Base-by-base conservation (phyloP, 2,888 invertebrate genomes). In the Phasia obesa region DNA sequence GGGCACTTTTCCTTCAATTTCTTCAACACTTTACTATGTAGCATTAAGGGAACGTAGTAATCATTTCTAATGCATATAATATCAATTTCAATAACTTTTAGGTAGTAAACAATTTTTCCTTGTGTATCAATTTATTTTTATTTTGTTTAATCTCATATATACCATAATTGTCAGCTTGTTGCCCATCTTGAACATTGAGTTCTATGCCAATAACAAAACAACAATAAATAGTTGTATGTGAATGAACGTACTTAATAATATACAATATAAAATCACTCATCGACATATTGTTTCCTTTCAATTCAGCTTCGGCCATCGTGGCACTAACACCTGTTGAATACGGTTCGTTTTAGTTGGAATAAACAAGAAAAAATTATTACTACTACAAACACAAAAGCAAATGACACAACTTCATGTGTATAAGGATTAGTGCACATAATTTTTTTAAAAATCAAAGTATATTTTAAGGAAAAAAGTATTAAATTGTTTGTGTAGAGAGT, bases 251-350 rank as follows among this genome's bases (percentile, higher is more conserved):
- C n/a, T 42, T 42, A 13, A 15, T 42, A 42, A 2, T 15, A 42
- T n/a, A 59, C 69, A 51, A 65, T 85, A 88, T 88, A 87, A 87
- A 89, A 87, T 84, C 81, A 82, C 75, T 74, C 84, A 86, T 77
- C 86, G 69, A 86, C 87, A 86, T 86, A 87, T 86, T 86, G 87
- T 86, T 88, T 86, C 87, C 87, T 88, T 89, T 90, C 89, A 91
- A 88, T 90, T 87, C 87, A 87, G 85, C 84, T 86, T 86, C 84
- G 85, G 85, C 86, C 88, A 88, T 89, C 87, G 88, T 80, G 83
- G 85, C 84, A 88, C 85, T 86, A 90, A 88, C 90, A 91, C 91
- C 89, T 91, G 91, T 91, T 90, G 90, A 86, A 69, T 70, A 17
- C 57, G 64, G 78, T 75, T 60, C 75, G 71, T 69, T 74, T 59